Conservation (phyloP, 2,113 vertebrate species). For the Cichladusa arquata region DNA sequence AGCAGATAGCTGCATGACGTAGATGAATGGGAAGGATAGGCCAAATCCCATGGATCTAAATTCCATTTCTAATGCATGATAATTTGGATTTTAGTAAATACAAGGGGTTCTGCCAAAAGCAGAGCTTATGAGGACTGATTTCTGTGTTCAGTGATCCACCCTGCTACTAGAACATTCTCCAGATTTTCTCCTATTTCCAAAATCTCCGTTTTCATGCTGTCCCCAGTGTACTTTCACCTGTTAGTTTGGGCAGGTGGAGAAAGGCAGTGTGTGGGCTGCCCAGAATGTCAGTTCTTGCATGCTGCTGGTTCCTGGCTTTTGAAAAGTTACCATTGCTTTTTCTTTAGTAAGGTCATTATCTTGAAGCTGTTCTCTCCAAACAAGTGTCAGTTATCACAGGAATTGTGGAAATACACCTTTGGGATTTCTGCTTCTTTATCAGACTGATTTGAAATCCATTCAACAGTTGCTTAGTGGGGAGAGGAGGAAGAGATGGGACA, state of each 20-base stretch:
- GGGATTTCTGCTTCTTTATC: slow-evolving; percentile 23
- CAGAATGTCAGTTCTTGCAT: accelerated
- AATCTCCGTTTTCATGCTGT: not conserved
- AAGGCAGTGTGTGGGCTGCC: not conserved
- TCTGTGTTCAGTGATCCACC: not conserved
- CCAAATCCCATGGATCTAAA: slow-evolving; percentile 37
- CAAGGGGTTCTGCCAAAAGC: slow-evolving; percentile 15
- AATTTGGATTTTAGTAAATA: slow-evolving; percentile 37
- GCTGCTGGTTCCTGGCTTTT: not conserved
- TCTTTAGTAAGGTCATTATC: not conserved
- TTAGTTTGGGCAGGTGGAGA: not conserved
- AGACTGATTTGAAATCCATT: not conserved
- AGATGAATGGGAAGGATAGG: not conserved
- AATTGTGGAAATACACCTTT: not conserved
- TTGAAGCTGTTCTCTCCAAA: not conserved
- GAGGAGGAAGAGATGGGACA: not conserved
- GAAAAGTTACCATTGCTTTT: not conserved
- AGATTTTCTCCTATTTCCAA: not conserved
- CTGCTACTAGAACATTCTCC: slow-evolving; percentile 17
- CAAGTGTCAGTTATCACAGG: slow-evolving; percentile 39
- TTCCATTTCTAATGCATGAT: slow-evolving; percentile 18
- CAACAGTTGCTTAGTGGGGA: not conserved
- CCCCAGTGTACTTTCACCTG: not conserved
- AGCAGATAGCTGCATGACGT: slow-evolving; percentile 10
- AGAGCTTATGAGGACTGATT: not conserved